Evolutionary conservation across 2,888 invertebrate genomes (phyloP).

Genomic region (Aspidiotus rigidus): DNA sequence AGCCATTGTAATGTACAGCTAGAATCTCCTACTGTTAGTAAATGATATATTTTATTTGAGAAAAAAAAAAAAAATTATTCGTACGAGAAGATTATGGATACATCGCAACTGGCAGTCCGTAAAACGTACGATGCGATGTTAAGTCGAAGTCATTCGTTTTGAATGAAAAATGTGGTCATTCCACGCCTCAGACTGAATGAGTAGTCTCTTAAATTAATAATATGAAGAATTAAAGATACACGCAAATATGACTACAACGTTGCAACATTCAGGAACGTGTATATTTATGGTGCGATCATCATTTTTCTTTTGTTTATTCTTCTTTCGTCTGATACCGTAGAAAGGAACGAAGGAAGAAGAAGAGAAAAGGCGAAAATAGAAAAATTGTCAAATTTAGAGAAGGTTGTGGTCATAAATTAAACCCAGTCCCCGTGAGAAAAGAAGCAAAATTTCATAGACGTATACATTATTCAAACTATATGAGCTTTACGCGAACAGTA

Average conservation of each 20-base stretch:
- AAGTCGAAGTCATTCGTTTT: too few relatives aligned
- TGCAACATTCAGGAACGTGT: background rate
- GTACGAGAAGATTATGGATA: background rate
- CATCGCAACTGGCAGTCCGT: conserved; percentile 1
- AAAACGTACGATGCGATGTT: background rate
- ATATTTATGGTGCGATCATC: background rate
- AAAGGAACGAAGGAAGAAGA: too few relatives aligned
- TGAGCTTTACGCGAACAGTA: too few relatives aligned
- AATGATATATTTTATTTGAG: conserved; percentile 2
- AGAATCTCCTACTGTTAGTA: background rate
- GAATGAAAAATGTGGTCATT: background rate
- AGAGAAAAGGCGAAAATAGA: too few relatives aligned
- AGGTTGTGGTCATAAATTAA: too few relatives aligned
- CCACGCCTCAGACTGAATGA: background rate
- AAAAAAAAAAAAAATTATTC: background rate
- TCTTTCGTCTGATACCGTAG: too few relatives aligned
- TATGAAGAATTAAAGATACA: background rate
- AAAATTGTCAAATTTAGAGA: too few relatives aligned
- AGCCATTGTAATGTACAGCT: conserved; percentile 4
- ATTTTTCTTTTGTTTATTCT: background rate
- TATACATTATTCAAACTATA: too few relatives aligned
- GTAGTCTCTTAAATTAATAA: background rate
- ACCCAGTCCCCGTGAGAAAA: too few relatives aligned
- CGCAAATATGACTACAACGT: background rate
- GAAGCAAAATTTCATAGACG: too few relatives aligned